Evolutionary conservation across 2,113 vertebrate genomes (phyloP), one percentile per base, ranked within the genome.

Genomic region (Beaufortia kweichowensis): DNA sequence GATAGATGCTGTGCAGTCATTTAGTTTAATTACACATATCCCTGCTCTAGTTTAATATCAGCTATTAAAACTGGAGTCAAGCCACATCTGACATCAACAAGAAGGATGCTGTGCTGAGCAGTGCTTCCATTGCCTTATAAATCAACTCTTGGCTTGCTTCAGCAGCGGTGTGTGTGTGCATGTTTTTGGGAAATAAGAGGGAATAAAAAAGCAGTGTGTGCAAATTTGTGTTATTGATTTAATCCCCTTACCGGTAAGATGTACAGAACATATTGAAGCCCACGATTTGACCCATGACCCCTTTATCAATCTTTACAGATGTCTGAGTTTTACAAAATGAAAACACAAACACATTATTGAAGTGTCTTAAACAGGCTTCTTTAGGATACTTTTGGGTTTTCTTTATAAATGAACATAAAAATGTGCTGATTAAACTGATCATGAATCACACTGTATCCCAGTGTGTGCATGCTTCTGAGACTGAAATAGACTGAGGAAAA

Each of bases 21-120:
- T 81, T 67, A 85, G 78, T 74, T 80, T 64, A 65, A 66, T 83
- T 84, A 59, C 14, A 46, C 43, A 46, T 85, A 82, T 87, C 84
- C 81, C 77, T 80, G 83, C 81, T 86, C 83, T 82, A 81, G 80
- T 79, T 82, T 83, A 79, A 88, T 87, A 87, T 90, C n/a, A 84
- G 78, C 88, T 85, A 86, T 89, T 89, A 88, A 85, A 87, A 86
- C 84, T 86, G 86, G 84, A 89, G 78, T 83, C 70, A 64, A 70
- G 85, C 84, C 88, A 90, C 81, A 82, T 77, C 72, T 19, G 76
- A 71, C 82, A 83, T 81, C 78, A 86, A 83, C 84, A 83, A 86
- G 73, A 82, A 87, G 88, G 76, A 85, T 82, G 83, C 85, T 85
- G 84, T 81, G 33, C 82, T 81, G 85, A 86, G 86, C 81, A 82